Conservation (phyloP, 2,113 vertebrate genomes). For the Etia nguti region DNA sequence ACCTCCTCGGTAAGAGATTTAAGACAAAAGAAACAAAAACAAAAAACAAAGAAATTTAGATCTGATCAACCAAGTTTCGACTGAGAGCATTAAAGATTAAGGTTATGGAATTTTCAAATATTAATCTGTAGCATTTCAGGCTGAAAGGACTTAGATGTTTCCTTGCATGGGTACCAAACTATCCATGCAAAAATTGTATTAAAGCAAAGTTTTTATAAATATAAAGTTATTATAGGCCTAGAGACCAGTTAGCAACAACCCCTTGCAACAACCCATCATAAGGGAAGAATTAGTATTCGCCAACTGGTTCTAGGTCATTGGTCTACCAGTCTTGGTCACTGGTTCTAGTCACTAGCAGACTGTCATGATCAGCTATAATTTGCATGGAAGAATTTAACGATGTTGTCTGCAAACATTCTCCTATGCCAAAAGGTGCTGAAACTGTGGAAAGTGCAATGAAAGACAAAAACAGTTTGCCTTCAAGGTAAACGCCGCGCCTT, state of each 20-base stretch:
- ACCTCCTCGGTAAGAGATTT: neutral
- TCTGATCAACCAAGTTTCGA: neutral
- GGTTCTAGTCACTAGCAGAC: neutral
- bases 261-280: neutral
- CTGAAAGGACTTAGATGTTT: neutral
- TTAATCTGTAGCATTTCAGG: neutral
- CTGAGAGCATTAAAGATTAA: neutral
- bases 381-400: neutral
- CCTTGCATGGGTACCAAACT: neutral
- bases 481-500: neutral
- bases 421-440: neutral
- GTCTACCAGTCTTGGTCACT: neutral
- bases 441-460: neutral
- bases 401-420: neutral
- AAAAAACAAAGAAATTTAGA: neutral
- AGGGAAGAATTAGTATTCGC: fast-evolving
- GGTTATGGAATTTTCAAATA: neutral
- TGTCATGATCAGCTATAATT: neutral
- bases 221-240: neutral
- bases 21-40: neutral
- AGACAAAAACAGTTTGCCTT: neutral
- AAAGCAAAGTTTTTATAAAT: neutral
- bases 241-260: neutral
- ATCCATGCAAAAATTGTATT: neutral
- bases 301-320: neutral